Percentiles rank a stretch among this genome's conserved stretches.
phyloP scores from a whole-genome alignment of 1,140 invertebrate species.

The Philopotamus ludificatus region DNA sequence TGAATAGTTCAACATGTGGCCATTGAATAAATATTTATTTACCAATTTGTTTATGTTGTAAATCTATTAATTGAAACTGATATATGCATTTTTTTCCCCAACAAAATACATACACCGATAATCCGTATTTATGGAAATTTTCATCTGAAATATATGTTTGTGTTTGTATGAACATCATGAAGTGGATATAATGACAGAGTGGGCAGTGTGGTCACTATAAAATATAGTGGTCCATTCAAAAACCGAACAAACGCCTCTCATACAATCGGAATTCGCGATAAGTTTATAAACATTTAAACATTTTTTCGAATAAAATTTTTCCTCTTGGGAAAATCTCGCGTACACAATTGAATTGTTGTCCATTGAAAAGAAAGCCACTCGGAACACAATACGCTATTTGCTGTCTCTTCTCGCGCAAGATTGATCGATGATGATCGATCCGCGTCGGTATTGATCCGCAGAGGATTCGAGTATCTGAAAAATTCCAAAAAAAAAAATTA shows the following conservation, averaged over 20 bases:
- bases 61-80: constrained; percentile 29
- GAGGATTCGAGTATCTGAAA: too few relatives aligned
- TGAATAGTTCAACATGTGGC: constrained; percentile 26
- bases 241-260: background rate
- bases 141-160: background rate
- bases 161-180: constrained; percentile 14
- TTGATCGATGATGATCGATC: constrained; percentile 36
- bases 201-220: constrained; percentile 5
- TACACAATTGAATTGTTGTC: constrained; percentile 9
- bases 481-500: too few relatives aligned
- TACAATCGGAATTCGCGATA: background rate
- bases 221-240: constrained; percentile 3
- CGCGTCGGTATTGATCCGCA: background rate
- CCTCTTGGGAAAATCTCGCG: background rate
- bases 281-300: too few relatives aligned
- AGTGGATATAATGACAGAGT: constrained; percentile 21
- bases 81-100: too few relatives aligned
- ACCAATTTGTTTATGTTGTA: constrained; percentile 26
- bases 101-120: too few relatives aligned
- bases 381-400: constrained; percentile 6
- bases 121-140: too few relatives aligned
- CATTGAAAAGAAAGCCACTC: constrained; percentile 2
- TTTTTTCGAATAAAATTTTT: background rate
- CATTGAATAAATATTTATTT: constrained; percentile 30
- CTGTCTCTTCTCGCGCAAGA: background rate